These are phyloP conservation scores for Perccottus glenii DNA, from an alignment of 2,113 vertebrate genomes.

Conservation along the genomic window DNA sequence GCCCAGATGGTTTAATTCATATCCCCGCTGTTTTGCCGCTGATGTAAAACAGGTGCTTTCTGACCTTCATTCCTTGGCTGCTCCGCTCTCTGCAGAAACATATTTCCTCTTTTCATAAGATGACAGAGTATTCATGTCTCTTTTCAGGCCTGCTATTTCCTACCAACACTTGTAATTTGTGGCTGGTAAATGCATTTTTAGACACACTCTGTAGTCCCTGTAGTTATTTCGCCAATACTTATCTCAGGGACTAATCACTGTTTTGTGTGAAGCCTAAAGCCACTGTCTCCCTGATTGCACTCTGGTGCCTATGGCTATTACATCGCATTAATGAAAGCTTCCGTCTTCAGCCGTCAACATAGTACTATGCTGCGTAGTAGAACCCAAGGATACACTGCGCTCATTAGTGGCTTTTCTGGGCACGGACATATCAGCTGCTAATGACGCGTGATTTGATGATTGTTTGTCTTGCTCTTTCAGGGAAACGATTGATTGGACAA, in stretches of 20 bases:
- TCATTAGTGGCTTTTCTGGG: slow-evolving; percentile 19
- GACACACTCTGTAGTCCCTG: slow-evolving; percentile 17
- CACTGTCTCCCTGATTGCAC: slow-evolving; percentile 38
- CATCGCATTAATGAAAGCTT: slow-evolving; percentile 39
- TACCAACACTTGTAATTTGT: slow-evolving; percentile 37
- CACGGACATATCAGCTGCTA: slow-evolving; percentile 26
- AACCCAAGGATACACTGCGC: slow-evolving; percentile 14
- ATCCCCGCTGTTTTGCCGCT: slow-evolving; percentile 52
- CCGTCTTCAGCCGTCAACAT: slow-evolving; percentile 32
- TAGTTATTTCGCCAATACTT: slow-evolving; percentile 29
- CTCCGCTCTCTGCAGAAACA: slow-evolving; percentile 18
- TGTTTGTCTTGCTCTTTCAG: slow-evolving; percentile 56
- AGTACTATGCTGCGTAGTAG: slow-evolving; percentile 29
- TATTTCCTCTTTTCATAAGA: slow-evolving; percentile 25
- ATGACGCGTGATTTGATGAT: slow-evolving; percentile 60
- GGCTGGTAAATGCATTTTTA: slow-evolving; percentile 22
- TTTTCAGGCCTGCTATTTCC: slow-evolving; percentile 15
- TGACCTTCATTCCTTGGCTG: slow-evolving; percentile 59
- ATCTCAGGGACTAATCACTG: slow-evolving; percentile 44
- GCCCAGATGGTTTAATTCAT: slow-evolving; percentile 67
- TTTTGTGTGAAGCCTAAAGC: slow-evolving; percentile 46
- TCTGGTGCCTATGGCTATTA: slow-evolving; percentile 47
- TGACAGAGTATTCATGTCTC: slow-evolving; percentile 5
- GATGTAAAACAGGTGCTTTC: slow-evolving; percentile 71
- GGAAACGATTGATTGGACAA: slow-evolving; percentile 61